Conservation (phyloP, 2,888 invertebrate genomes). For the Yponomeuta plumbellus region DNA sequence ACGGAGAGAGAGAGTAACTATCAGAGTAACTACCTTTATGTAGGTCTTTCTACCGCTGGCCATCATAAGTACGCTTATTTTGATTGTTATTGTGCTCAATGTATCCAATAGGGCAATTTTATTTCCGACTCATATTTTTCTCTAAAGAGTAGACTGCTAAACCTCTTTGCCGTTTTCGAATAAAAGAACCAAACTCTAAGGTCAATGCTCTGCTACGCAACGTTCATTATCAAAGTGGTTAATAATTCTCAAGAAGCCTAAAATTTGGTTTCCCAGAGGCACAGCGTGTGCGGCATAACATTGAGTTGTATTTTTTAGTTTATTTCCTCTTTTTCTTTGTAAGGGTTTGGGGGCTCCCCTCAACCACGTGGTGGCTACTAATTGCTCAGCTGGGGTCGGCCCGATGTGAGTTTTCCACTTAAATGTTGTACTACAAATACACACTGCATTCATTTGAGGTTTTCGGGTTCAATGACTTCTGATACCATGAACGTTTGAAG, state of each 20-base stretch:
- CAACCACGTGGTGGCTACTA: constrained; percentile 67
- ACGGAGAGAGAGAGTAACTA: no score
- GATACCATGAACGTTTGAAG: not conserved
- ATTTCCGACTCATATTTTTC: no score
- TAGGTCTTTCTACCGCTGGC: no score
- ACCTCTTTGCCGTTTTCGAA: not conserved
- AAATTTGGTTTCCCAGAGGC: constrained; percentile 30
- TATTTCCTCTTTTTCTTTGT: constrained; percentile 37
- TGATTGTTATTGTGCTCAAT: no score
- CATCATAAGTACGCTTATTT: no score
- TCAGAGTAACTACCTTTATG: no score
- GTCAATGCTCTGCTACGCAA: constrained; percentile 5
- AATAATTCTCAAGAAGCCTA: constrained; percentile 19
- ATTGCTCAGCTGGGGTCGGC: constrained; percentile 72
- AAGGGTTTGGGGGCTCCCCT: constrained; percentile 41
- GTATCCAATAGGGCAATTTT: no score
- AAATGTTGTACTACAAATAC: constrained; percentile 39
- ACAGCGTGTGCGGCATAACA: constrained; percentile 9
- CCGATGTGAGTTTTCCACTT: constrained; percentile 60
- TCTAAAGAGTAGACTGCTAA: not conserved
- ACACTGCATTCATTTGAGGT: constrained; percentile 18
- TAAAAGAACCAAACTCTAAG: not conserved
- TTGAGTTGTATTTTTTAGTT: not conserved
- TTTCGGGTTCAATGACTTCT: not conserved
- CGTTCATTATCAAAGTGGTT: not conserved